These are phyloP conservation scores for Aurelia aurita DNA, from an alignment of 30 jellyfish, hydroid and myxozoan genomes.

Conservation along the genomic window DNA sequence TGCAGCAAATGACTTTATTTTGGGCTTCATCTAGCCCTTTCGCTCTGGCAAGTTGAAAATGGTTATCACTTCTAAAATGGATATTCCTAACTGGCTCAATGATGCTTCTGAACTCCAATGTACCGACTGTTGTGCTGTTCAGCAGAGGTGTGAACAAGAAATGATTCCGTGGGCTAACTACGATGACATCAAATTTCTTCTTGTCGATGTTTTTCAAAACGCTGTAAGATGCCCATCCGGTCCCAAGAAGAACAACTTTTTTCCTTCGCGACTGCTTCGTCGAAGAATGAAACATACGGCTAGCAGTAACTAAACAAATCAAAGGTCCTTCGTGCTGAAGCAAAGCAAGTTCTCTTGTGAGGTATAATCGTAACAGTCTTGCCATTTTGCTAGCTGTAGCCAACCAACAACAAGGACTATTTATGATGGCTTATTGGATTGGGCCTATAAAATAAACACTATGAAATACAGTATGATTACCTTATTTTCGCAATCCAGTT, in stretches of 20 bases:
- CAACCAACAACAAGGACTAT: too few relatives aligned
- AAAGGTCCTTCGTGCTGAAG: too few relatives aligned
- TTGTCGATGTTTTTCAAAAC: slow-evolving; percentile 75
- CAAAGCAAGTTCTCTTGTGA: too few relatives aligned
- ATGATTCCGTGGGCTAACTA: slow-evolving; percentile 98
- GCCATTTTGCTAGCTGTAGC: too few relatives aligned
- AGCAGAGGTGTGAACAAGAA: slow-evolving; percentile 93
- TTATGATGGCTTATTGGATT: too few relatives aligned
- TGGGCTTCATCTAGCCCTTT: slow-evolving; percentile 70
- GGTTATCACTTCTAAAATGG: slow-evolving; percentile 91
- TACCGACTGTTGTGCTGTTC: slow-evolving; percentile 98
- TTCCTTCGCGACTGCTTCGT: slow-evolving; percentile 36
- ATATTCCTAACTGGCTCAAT: slow-evolving; percentile 95
- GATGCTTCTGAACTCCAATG: slow-evolving; percentile 96
- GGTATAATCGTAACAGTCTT: too few relatives aligned
- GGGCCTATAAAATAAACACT: too few relatives aligned
- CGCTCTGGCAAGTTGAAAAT: slow-evolving; percentile 94
- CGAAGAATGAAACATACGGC: too few relatives aligned
- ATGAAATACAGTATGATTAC: too few relatives aligned
- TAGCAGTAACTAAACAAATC: too few relatives aligned
- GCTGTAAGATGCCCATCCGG: slow-evolving; percentile 99
- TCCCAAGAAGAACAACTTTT: slow-evolving; percentile 85
- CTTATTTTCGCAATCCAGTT: too few relatives aligned
- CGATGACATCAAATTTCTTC: slow-evolving; percentile 90
- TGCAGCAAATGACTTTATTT: slow-evolving; percentile 70